phyloP scores from a whole-genome alignment of 2,113 vertebrate species.

The Elachura formosa region DNA sequence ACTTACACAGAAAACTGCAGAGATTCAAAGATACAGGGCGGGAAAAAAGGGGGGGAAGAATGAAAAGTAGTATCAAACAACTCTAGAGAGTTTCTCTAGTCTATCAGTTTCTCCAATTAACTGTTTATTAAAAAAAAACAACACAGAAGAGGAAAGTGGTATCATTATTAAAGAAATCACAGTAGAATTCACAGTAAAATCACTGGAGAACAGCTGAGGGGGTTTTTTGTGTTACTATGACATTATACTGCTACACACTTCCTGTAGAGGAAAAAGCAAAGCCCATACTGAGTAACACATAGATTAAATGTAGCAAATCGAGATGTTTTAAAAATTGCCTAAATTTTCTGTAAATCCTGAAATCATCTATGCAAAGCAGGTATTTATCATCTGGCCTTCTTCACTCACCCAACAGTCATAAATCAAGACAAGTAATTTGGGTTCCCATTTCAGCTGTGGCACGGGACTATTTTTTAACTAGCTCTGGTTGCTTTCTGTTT shows the following conservation, averaged over 20 bases:
- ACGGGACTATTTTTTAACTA: neutral
- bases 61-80: neutral
- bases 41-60: accelerated
- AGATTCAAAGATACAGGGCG: neutral
- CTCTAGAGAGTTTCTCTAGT: neutral
- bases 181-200: neutral
- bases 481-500: neutral
- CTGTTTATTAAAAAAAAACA: neutral
- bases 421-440: neutral
- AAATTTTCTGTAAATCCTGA: neutral
- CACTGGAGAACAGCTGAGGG: neutral
- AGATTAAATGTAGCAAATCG: neutral
- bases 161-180: neutral
- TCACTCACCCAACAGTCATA: neutral
- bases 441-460: neutral
- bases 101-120: neutral
- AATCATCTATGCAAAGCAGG: neutral
- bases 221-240: neutral
- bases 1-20: neutral
- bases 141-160: neutral
- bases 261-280: neutral
- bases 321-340: neutral
- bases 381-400: neutral
- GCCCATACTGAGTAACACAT: neutral
- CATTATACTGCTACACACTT: neutral